These are phyloP conservation scores for Etheostoma spectabile DNA, from an alignment of 2,113 vertebrate genomes.

Conservation along the genomic window DNA sequence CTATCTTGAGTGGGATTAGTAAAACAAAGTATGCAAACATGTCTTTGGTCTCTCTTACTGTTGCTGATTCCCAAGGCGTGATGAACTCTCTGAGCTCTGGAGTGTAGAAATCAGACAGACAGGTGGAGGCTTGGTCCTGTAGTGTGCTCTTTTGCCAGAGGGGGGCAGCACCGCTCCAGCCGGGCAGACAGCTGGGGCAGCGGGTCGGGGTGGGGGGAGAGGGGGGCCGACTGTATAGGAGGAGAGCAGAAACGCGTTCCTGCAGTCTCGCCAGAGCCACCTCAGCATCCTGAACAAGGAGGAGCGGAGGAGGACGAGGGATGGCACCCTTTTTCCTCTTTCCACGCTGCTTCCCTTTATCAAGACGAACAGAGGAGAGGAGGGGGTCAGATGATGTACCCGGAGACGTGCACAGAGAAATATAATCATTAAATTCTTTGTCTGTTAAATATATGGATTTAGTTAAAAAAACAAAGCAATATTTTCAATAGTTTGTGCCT, in stretches of 20 bases:
- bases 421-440: background rate
- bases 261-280: constrained; percentile 81
- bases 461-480: background rate
- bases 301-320: constrained; percentile 76
- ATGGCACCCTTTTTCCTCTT: constrained; percentile 79
- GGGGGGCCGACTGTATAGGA: constrained; percentile 79
- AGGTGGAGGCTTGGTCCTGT: constrained; percentile 46
- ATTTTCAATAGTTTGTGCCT: background rate
- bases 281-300: constrained; percentile 88
- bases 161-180: constrained; percentile 67
- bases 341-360: constrained; percentile 83
- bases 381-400: background rate
- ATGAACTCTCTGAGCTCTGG: constrained; percentile 83
- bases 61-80: constrained; percentile 60
- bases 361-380: background rate
- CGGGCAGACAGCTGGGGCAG: constrained; percentile 82
- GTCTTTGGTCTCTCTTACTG: constrained; percentile 73
- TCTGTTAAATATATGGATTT: background rate
- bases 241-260: constrained; percentile 86
- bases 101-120: constrained; percentile 81
- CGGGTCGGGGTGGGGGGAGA: constrained; percentile 84
- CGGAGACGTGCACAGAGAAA: background rate
- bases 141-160: constrained; percentile 91
- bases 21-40: background rate
- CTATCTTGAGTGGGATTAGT: background rate